Conservation (phyloP, 2,113 vertebrate genomes). For the Lucifuga dentata region DNA sequence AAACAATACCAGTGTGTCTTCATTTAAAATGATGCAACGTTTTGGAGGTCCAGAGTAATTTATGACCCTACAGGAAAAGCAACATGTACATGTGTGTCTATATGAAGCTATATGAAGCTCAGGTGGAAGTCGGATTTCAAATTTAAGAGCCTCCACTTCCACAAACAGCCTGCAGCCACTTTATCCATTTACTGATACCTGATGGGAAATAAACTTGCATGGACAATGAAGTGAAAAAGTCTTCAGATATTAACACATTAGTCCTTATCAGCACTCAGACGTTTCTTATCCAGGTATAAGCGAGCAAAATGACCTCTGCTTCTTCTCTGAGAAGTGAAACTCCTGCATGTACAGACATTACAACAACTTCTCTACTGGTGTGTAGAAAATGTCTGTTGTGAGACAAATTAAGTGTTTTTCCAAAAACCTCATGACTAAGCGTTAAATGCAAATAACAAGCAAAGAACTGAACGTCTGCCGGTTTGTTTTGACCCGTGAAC, state of each 20-base stretch:
- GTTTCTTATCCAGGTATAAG: neutral
- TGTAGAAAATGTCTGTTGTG: too few relatives aligned
- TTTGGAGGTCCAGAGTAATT: too few relatives aligned
- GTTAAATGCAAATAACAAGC: too few relatives aligned
- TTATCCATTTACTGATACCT: neutral
- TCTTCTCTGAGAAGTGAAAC: conserved; percentile 25
- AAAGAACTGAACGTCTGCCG: too few relatives aligned
- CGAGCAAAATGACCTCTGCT: conserved; percentile 4
- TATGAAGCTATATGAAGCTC: too few relatives aligned
- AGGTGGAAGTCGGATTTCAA: too few relatives aligned
- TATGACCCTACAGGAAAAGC: neutral
- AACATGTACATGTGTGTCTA: neutral
- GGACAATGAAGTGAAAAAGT: conserved; percentile 1
- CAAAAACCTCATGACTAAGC: too few relatives aligned
- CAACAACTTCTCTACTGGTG: too few relatives aligned
- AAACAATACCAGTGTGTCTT: neutral
- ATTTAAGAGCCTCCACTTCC: too few relatives aligned
- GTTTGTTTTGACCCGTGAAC: conserved; percentile 48
- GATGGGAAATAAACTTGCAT: neutral
- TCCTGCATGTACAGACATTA: neutral
- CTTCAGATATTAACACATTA: neutral
- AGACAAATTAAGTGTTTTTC: too few relatives aligned
- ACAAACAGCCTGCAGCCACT: neutral
- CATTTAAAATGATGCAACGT: too few relatives aligned
- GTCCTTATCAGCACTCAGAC: neutral